A percentile compares a stretch with the other conserved stretches of the same genome.
Evolutionary conservation across 2,888 invertebrate genomes (phyloP).

Genomic region (Apamea monoglypha): DNA sequence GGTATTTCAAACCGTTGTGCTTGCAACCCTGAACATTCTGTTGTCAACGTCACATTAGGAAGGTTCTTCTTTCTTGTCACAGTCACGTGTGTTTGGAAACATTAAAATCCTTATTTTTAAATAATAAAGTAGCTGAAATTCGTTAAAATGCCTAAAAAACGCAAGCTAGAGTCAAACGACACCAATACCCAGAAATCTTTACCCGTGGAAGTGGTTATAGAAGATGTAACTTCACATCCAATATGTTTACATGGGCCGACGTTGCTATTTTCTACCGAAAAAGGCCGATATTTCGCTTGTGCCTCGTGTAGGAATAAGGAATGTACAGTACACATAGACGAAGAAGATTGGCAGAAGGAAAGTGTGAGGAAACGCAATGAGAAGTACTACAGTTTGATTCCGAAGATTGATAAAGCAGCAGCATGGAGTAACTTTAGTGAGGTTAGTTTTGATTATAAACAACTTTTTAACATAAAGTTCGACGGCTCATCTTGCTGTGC

Average conservation of each 20-base stretch:
- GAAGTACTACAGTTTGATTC: slow-evolving; percentile 85
- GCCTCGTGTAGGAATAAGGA: slow-evolving; percentile 95
- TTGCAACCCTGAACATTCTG: slow-evolving; percentile 7
- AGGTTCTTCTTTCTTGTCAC: slow-evolving; percentile 15
- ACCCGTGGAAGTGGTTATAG: slow-evolving; percentile 88
- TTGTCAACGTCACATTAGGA: slow-evolving; percentile 20
- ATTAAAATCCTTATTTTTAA: not conserved
- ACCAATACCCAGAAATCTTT: slow-evolving; percentile 68
- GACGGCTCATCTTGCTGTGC: not conserved
- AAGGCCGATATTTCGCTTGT: slow-evolving; percentile 94
- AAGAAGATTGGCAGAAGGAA: slow-evolving; percentile 89
- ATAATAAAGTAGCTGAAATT: not conserved
- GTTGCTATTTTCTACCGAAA: slow-evolving; percentile 91
- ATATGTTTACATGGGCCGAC: slow-evolving; percentile 94
- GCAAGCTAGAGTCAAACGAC: slow-evolving; percentile 74
- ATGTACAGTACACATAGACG: slow-evolving; percentile 93
- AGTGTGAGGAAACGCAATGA: slow-evolving; percentile 84
- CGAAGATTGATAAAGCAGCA: slow-evolving; percentile 88
- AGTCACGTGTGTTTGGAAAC: slow-evolving; percentile 38
- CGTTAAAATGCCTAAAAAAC: slow-evolving; percentile 81
- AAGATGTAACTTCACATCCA: slow-evolving; percentile 92
- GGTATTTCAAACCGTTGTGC: not conserved
- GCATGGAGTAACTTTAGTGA: slow-evolving; percentile 89
- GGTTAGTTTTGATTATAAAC: slow-evolving; percentile 75
- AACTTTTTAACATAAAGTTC: not conserved